Evolutionary conservation across 2,113 vertebrate genomes (phyloP).

Genomic region (Scartelaos histophorus): DNA sequence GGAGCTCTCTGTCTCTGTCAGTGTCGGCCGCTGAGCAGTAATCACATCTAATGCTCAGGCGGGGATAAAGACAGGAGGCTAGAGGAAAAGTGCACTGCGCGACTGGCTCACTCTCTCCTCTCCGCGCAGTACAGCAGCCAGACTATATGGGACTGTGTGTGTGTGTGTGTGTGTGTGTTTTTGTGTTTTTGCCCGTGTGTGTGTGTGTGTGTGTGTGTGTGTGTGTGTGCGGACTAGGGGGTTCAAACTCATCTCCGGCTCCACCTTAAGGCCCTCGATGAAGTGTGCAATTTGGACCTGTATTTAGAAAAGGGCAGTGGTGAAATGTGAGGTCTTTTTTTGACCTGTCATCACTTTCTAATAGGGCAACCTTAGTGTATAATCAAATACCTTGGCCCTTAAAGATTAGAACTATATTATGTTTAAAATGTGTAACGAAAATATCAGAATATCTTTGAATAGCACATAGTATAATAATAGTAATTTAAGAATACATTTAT

Average conservation of each 20-base stretch:
- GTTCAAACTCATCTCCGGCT: slow-evolving; percentile 72
- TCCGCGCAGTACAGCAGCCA: slow-evolving; percentile 38
- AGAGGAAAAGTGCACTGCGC: slow-evolving; percentile 60
- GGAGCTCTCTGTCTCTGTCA: slow-evolving; percentile 77
- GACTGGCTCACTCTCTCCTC: slow-evolving; percentile 21
- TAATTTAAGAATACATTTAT: no score
- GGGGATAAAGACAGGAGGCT: slow-evolving; percentile 75
- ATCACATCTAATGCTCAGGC: slow-evolving; percentile 83
- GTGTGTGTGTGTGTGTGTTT: background rate
- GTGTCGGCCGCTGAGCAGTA: slow-evolving; percentile 80
- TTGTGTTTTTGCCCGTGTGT: no score
- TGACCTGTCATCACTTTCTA: slow-evolving; percentile 20
- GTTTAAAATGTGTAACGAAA: background rate
- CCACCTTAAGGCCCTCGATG: slow-evolving; percentile 67
- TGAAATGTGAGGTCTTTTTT: slow-evolving; percentile 64
- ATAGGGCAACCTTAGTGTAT: slow-evolving; percentile 19
- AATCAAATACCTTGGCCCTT: background rate
- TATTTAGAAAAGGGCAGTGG: slow-evolving; percentile 69
- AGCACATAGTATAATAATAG: no score
- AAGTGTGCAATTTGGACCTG: slow-evolving; percentile 72
- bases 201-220: slow-evolving; percentile 4
- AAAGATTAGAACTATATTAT: background rate
- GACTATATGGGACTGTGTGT: background rate
- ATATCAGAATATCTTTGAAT: background rate
- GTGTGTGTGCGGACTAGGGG: slow-evolving; percentile 40